Percentiles rank a stretch among this genome's conserved stretches.
phyloP scores from a whole-genome alignment of 1,140 invertebrate species.

The Drosophila tristis region DNA sequence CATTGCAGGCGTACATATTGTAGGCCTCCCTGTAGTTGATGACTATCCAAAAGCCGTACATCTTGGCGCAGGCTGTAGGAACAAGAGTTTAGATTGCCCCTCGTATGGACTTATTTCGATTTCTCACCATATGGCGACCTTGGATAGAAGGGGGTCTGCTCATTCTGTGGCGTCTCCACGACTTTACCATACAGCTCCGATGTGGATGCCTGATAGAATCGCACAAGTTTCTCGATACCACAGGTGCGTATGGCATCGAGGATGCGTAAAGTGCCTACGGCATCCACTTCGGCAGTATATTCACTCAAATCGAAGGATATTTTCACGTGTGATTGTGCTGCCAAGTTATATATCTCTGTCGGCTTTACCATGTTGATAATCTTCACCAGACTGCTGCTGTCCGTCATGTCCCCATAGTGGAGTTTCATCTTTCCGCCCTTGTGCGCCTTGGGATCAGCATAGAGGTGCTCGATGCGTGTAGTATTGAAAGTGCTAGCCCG shows the following conservation, averaged over 20 bases:
- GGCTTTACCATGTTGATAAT: conserved; percentile 95
- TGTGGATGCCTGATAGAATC: conserved; percentile 99
- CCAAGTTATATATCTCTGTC: conserved; percentile 98
- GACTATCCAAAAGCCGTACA: conserved; percentile 99
- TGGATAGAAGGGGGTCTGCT: conserved; percentile 99
- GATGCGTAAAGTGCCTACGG: conserved; percentile 96
- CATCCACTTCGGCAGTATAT: conserved; percentile 99
- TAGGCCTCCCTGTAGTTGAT: conserved; percentile 99
- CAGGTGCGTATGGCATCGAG: conserved; percentile 98
- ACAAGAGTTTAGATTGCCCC: neutral
- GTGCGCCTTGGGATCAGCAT: conserved; percentile 94
- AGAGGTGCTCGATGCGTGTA: conserved; percentile 97
- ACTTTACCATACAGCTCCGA: conserved; percentile 99
- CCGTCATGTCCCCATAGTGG: conserved; percentile 99
- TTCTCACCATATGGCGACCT: conserved; percentile 98
- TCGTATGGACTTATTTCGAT: too few species aligned
- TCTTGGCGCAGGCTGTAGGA: conserved; percentile 95
- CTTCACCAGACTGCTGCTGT: conserved; percentile 98
- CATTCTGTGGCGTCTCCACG: conserved; percentile 97
- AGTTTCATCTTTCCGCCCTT: conserved; percentile 94
- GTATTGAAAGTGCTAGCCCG: conserved; percentile 99
- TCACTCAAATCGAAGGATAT: conserved; percentile 98
- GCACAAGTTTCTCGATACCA: conserved; percentile 92
- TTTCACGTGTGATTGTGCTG: conserved; percentile 99
- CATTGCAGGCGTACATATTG: conserved; percentile 98